phyloP scores from a whole-genome alignment of 2,797 vertebrate species.

The Lutjanus argentimaculatus region DNA sequence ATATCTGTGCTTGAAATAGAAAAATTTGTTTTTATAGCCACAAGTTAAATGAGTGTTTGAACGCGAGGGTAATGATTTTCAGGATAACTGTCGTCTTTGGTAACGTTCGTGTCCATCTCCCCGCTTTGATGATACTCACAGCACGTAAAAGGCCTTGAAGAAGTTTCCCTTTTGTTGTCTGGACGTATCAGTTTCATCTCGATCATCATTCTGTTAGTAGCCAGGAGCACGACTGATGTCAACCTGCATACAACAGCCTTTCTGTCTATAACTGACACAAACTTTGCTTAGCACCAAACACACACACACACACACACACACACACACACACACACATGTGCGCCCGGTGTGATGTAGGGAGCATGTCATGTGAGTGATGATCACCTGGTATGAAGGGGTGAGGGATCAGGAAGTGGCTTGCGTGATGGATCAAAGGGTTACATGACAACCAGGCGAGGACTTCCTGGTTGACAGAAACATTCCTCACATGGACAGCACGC shows the following conservation, averaged over 20 bases:
- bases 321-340: conserved; percentile 6
- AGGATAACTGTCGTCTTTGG: conserved; percentile 31
- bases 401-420: conserved; percentile 71
- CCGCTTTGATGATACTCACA: conserved; percentile 41
- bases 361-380: conserved; percentile 70
- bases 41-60: conserved; percentile 23
- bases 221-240: conserved; percentile 60
- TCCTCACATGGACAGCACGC: conserved; percentile 60
- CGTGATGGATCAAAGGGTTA: conserved; percentile 74
- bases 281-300: conserved; percentile 21
- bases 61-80: conserved; percentile 17
- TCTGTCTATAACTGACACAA: conserved; percentile 51
- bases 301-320: conserved; percentile 13
- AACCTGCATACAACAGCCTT: conserved; percentile 53
- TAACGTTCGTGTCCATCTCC: conserved; percentile 24
- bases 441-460: conserved; percentile 66
- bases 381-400: conserved; percentile 67
- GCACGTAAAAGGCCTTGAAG: conserved; percentile 41
- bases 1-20: neutral
- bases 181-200: conserved; percentile 59
- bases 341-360: conserved; percentile 23
- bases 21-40: conserved; percentile 14
- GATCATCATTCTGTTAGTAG: conserved; percentile 56
- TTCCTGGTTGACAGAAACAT: conserved; percentile 70
- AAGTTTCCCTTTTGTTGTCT: conserved; percentile 70